Conservation (phyloP, 2,113 vertebrate genomes). For the Eudyptes chrysolophus region DNA sequence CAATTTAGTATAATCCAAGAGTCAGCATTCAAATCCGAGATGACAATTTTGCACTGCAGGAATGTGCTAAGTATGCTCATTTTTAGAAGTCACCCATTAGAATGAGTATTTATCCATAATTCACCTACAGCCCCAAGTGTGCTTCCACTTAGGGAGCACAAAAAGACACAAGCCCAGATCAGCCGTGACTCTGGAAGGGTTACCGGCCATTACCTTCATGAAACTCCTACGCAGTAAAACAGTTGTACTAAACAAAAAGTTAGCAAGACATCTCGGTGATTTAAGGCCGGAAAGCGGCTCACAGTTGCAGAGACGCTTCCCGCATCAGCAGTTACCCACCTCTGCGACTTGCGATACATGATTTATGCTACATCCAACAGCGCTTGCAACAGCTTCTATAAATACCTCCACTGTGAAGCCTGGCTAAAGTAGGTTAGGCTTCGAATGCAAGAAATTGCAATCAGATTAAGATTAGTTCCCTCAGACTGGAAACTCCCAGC, state of each 20-base stretch:
- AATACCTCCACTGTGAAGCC: not conserved
- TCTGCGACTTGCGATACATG: not conserved
- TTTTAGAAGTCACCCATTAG: not conserved
- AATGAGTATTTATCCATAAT: not conserved
- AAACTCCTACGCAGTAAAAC: not conserved
- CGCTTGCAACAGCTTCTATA: not conserved
- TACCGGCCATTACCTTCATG: not conserved
- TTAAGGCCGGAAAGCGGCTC: accelerated
- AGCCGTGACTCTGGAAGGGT: not conserved
- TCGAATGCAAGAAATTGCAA: not conserved
- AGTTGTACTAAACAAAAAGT: too few relatives aligned
- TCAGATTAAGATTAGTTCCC: not conserved
- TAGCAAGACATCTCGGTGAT: not conserved
- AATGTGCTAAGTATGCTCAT: not conserved
- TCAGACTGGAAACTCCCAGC: not conserved
- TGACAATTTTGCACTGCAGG: not conserved
- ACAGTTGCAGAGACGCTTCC: not conserved
- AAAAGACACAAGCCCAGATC: not conserved
- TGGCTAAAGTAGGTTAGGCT: not conserved
- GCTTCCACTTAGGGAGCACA: not conserved
- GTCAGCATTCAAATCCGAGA: not conserved
- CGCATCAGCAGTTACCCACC: not conserved
- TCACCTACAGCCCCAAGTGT: not conserved
- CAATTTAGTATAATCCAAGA: not conserved
- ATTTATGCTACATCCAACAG: not conserved